Evolutionary conservation across 2,797 vertebrate genomes (phyloP).

Genomic region (Hoplostethus mediterraneus): DNA sequence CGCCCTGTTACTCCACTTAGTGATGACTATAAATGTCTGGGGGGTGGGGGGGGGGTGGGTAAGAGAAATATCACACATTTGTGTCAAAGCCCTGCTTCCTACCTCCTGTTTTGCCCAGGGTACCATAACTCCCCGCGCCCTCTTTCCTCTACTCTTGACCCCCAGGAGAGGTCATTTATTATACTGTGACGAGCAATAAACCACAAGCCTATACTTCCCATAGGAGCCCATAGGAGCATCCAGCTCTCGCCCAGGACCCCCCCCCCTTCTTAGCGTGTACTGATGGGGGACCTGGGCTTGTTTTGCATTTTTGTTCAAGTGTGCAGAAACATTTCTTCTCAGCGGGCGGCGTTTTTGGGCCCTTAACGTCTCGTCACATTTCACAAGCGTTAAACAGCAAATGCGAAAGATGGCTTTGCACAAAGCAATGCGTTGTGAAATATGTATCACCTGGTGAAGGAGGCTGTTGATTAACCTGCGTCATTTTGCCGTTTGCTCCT

Average conservation of each 20-base stretch:
- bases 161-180: conserved; percentile 49
- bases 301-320: conserved; percentile 70
- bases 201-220: conserved; percentile 43
- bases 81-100: conserved; percentile 54
- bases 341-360: conserved; percentile 23
- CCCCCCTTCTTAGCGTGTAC: conserved; percentile 3
- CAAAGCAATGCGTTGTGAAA: not conserved
- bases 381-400: not conserved
- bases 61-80: conserved; percentile 68
- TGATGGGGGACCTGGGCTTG: conserved; percentile 39
- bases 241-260: conserved; percentile 26
- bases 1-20: conserved; percentile 44
- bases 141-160: conserved; percentile 68
- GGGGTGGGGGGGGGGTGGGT: conserved; percentile 45
- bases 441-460: not conserved
- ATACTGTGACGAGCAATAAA: conserved; percentile 64
- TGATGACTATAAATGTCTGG: conserved; percentile 52
- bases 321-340: conserved; percentile 53
- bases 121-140: conserved; percentile 55
- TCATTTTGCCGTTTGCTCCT: not conserved
- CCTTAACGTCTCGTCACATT: conserved; percentile 13
- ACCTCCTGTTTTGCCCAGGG: conserved; percentile 30
- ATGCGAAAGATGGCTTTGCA: too few species aligned
- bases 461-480: not conserved
- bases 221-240: conserved; percentile 48